phyloP scores from a whole-genome alignment of 2,797 vertebrate genomes.

The Poeciliopsis infans region DNA sequence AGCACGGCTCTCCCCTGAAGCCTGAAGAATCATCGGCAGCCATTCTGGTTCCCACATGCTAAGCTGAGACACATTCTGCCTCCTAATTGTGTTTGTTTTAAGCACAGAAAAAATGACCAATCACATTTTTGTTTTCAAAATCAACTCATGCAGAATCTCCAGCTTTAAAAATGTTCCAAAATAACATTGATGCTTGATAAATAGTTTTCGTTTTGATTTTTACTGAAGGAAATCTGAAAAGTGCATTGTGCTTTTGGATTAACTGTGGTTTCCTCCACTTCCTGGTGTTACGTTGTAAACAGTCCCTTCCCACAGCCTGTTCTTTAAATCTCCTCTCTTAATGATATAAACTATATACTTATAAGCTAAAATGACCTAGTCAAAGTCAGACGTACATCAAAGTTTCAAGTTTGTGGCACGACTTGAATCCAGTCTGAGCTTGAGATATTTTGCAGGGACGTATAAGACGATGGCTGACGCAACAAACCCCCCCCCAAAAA shows the following conservation, averaged over 20 bases:
- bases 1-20: constrained; percentile 49
- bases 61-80: background rate
- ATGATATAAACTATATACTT: background rate
- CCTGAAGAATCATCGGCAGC: constrained; percentile 49
- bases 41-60: background rate
- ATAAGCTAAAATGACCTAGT: background rate
- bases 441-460: background rate
- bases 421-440: background rate
- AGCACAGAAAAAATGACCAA: background rate
- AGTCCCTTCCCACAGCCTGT: background rate
- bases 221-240: background rate
- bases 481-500: background rate
- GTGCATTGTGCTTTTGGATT: background rate
- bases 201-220: background rate
- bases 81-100: background rate
- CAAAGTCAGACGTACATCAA: background rate
- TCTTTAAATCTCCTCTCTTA: background rate
- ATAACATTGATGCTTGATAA: background rate
- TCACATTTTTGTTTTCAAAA: background rate
- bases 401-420: background rate
- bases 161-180: background rate
- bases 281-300: background rate
- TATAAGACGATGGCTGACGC: no score
- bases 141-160: background rate
- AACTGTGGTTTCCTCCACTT: background rate